A percentile compares a stretch with the other conserved stretches of the same genome.
Conservation (phyloP, 1,140 invertebrate genomes). For the Zaprionus ornatus region DNA sequence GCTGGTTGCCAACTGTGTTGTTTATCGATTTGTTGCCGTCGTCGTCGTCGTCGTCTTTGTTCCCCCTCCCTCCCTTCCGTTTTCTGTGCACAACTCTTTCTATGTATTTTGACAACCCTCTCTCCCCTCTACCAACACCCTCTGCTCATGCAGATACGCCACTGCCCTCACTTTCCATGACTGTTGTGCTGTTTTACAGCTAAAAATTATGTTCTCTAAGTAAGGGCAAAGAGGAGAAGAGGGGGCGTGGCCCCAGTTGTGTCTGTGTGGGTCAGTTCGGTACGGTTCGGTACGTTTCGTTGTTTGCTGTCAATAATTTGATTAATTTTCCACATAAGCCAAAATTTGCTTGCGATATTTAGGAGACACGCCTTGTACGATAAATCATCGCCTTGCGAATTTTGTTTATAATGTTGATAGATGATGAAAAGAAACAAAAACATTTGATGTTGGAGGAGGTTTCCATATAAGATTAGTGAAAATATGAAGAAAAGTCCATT, state of each 20-base stretch:
- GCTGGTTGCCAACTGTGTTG: slow-evolving; percentile 38
- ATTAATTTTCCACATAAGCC: slow-evolving; percentile 51
- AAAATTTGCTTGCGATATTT: slow-evolving; percentile 10
- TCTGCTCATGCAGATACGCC: neutral
- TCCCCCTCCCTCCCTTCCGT: neutral
- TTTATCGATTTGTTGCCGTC: slow-evolving; percentile 48
- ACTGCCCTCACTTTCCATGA: neutral
- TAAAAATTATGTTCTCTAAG: slow-evolving; percentile 10
- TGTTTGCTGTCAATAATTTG: slow-evolving; percentile 46
- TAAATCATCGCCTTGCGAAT: neutral
- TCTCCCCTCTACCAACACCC: neutral
- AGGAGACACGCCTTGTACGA: neutral
- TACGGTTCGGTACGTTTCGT: too few relatives aligned
- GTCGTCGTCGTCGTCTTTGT: slow-evolving; percentile 6
- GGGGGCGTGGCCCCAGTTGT: neutral
- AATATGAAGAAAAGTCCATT: too few relatives aligned
- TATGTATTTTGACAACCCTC: slow-evolving; percentile 46
- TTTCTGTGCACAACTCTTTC: slow-evolving; percentile 17
- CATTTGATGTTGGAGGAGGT: neutral
- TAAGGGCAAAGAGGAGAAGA: neutral
- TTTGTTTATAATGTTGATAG: neutral
- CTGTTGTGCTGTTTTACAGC: slow-evolving; percentile 13
- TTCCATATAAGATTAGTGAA: neutral
- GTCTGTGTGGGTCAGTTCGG: too few relatives aligned
- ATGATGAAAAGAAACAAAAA: neutral